A percentile compares a stretch with the other conserved stretches of the same genome.
Conservation (phyloP, 2,888 invertebrate species). For the Eupsilia transversa region DNA sequence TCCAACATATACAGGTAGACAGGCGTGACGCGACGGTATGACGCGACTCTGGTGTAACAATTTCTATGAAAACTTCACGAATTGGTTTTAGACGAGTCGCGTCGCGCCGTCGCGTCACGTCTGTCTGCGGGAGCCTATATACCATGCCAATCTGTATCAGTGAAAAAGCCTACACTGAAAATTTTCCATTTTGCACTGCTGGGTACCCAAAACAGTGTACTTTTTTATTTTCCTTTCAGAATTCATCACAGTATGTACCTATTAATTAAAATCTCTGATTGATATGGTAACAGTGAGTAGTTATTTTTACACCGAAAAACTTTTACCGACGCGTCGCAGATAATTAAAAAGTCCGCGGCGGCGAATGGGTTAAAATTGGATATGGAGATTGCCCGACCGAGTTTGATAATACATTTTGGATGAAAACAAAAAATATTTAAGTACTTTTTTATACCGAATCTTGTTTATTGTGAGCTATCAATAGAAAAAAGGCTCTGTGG, state of each 20-base stretch:
- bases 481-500: too few species aligned
- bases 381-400: constrained; percentile 48
- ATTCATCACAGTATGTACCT: neutral
- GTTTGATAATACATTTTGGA: constrained; percentile 33
- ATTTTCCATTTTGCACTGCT: too few species aligned
- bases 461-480: neutral
- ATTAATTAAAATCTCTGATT: constrained; percentile 40
- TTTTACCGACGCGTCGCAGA: constrained; percentile 1
- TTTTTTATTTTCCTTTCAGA: neutral
- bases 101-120: too few species aligned
- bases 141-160: neutral
- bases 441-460: neutral
- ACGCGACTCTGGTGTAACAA: too few species aligned
- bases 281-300: constrained; percentile 25
- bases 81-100: too few species aligned
- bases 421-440: neutral
- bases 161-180: neutral
- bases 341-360: constrained; percentile 42
- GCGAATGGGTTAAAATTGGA: constrained; percentile 50
- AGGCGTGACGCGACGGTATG: too few species aligned
- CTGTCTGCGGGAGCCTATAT: too few species aligned
- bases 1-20: too few species aligned
- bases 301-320: constrained; percentile 22
- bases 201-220: neutral
- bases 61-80: too few species aligned